A percentile compares a stretch with the other conserved stretches of the same genome.
phyloP scores from a whole-genome alignment of 1,140 invertebrate species.

The Brachionus koreanus region DNA sequence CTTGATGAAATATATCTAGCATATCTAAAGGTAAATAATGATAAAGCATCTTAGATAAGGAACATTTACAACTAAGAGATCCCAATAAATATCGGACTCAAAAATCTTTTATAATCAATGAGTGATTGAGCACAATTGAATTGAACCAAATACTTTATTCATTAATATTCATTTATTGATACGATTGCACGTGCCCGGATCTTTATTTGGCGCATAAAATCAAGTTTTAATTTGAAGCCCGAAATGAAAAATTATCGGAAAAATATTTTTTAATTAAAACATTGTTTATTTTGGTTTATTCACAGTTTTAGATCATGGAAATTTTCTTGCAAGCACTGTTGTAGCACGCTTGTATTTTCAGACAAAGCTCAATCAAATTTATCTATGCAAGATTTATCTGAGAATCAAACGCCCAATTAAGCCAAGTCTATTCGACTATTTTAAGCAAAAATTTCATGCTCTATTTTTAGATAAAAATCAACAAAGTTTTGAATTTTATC shows the following conservation, averaged over 20 bases:
- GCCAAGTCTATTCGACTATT: neutral
- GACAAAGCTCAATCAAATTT: neutral
- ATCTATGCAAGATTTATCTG: conserved; percentile 9
- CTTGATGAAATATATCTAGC: neutral
- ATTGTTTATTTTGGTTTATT: neutral
- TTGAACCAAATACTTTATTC: neutral
- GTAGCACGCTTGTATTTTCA: neutral
- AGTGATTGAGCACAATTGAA: neutral
- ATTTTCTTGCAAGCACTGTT: neutral
- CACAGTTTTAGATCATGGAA: neutral
- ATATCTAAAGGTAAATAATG: neutral
- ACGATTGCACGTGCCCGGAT: neutral
- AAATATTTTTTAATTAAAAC: neutral
- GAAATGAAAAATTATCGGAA: conserved; percentile 17
- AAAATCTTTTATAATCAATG: neutral
- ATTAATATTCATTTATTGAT: conserved; percentile 28
- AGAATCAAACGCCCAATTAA: conserved; percentile 10
- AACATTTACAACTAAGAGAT: neutral
- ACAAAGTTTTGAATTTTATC: conserved; percentile 12
- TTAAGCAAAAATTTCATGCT: conserved; percentile 19
- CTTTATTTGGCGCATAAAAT: conserved; percentile 3
- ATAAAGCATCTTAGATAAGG: neutral
- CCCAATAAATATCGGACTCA: neutral
- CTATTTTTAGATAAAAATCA: conserved; percentile 17
- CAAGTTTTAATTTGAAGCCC: neutral